A percentile compares a stretch with the other conserved stretches of the same genome.
Evolutionary conservation across 1,140 invertebrate genomes (phyloP).

Genomic region (Drosophila setifemur): DNA sequence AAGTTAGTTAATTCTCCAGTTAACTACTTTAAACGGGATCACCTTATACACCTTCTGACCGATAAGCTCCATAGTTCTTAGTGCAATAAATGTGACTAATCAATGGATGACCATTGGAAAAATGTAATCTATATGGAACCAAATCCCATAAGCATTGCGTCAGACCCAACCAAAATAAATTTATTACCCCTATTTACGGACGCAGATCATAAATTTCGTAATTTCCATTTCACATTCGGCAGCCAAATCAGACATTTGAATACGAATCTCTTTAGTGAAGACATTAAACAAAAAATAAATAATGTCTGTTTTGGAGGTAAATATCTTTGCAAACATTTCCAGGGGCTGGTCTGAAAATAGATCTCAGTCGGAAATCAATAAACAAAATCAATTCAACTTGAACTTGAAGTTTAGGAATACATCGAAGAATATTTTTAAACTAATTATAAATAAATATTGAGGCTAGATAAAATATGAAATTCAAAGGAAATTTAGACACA

Average conservation of each 20-base stretch:
- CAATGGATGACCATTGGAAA: conserved; percentile 17
- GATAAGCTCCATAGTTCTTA: conserved; percentile 1
- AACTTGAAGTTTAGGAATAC: no score
- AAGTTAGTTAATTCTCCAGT: conserved; percentile 1
- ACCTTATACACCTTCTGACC: neutral
- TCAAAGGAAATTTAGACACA: neutral
- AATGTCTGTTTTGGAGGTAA: neutral
- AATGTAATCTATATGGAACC: conserved; percentile 27
- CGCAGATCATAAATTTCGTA: conserved; percentile 15
- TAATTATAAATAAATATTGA: no score
- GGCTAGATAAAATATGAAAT: no score
- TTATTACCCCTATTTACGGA: conserved; percentile 33
- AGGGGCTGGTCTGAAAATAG: neutral
- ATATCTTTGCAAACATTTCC: conserved; percentile 1
- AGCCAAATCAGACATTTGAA: neutral
- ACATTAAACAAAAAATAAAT: conserved; percentile 1
- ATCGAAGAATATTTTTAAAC: no score
- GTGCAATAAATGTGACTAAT: conserved; percentile 5
- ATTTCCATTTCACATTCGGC: neutral
- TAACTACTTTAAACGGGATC: neutral
- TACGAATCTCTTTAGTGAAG: neutral
- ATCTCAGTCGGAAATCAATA: neutral
- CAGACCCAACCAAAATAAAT: conserved; percentile 16
- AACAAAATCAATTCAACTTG: no score
- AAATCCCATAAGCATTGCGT: conserved; percentile 16